phyloP scores from a whole-genome alignment of 2,888 invertebrate genomes.

The Steinernema hermaphroditum region DNA sequence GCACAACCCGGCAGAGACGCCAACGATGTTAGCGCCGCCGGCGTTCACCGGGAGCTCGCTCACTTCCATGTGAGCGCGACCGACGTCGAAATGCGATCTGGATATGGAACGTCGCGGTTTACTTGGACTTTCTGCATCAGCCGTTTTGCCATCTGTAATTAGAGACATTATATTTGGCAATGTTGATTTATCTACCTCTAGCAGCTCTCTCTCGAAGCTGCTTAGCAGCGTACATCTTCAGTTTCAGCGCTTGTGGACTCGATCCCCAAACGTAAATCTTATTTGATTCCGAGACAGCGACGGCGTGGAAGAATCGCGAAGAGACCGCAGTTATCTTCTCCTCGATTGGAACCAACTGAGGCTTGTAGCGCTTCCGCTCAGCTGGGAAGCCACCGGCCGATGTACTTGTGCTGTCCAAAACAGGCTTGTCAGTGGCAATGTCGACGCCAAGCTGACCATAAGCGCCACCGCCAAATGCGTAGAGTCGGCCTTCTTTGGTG shows the following conservation, averaged over 20 bases:
- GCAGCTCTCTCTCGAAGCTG: constrained; percentile 34
- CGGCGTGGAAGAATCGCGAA: constrained; percentile 56
- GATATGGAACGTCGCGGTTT: background rate
- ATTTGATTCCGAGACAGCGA: constrained; percentile 44
- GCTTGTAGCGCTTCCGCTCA: constrained; percentile 11
- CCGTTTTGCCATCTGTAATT: background rate
- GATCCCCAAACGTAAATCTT: constrained; percentile 52
- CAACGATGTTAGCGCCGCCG: constrained; percentile 31
- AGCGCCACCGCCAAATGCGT: constrained; percentile 41
- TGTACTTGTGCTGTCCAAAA: constrained; percentile 17
- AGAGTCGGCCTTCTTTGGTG: constrained; percentile 38
- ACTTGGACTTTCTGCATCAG: background rate
- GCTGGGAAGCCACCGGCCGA: constrained; percentile 27
- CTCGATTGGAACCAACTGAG: background rate
- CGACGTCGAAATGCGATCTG: constrained; percentile 12
- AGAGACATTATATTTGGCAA: background rate
- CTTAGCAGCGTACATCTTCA: constrained; percentile 42
- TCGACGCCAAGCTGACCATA: constrained; percentile 39
- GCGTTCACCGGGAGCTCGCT: background rate
- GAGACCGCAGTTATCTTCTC: constrained; percentile 28
- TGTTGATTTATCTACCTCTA: background rate
- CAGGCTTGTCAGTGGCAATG: background rate
- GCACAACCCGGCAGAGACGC: constrained; percentile 56
- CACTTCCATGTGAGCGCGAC: constrained; percentile 30
- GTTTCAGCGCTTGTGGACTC: constrained; percentile 59